Conservation (phyloP, 2,113 vertebrate genomes). For the Python bivittatus region DNA sequence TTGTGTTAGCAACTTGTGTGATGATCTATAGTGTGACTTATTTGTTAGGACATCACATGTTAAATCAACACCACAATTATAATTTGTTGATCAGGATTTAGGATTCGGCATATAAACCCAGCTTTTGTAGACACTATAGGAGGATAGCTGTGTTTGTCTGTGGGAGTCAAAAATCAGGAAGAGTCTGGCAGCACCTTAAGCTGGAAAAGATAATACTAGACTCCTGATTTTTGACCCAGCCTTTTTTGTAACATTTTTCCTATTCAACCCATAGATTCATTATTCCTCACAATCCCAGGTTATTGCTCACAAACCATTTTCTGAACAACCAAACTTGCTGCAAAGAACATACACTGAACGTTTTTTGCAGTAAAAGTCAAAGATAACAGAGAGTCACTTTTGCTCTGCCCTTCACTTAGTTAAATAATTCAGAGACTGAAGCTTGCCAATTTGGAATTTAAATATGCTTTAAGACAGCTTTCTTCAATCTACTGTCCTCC, state of each 20-base stretch:
- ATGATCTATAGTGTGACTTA: background rate
- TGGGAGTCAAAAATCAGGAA: background rate
- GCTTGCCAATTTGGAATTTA: background rate
- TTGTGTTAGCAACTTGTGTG: background rate
- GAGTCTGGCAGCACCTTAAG: background rate
- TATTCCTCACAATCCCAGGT: background rate
- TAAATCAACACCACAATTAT: background rate
- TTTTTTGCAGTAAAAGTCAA: background rate
- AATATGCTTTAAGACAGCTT: background rate
- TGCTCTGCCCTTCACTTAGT: background rate
- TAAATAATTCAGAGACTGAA: background rate
- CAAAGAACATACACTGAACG: background rate
- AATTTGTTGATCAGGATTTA: background rate
- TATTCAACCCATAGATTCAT: background rate
- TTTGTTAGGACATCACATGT: background rate
- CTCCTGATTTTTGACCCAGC: background rate
- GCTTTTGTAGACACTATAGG: background rate
- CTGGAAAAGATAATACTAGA: background rate
- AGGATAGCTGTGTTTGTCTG: background rate
- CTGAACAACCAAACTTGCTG: background rate
- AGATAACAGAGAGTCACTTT: background rate
- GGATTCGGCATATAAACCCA: background rate
- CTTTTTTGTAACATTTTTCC: background rate
- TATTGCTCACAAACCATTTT: background rate
- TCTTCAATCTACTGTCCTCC: background rate